Base-by-base conservation (phyloP, 2,113 vertebrate species). In the Ranitomeya imitator region DNA sequence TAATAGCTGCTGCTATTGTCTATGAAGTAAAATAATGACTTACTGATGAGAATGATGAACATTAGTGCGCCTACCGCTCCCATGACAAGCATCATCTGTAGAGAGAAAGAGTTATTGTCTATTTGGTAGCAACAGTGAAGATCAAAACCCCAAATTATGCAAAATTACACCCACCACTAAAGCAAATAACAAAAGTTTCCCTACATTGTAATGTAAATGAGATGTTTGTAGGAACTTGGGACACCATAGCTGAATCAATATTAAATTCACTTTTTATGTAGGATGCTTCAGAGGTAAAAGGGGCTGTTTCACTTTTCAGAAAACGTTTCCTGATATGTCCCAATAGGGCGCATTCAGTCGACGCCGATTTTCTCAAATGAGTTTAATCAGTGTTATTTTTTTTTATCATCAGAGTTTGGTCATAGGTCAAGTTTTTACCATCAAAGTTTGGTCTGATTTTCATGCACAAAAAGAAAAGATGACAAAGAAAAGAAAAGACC, bases 51-150 rank as follows among this genome's bases (percentile, higher is more conserved):
- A 90, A 94, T 90, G 88, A 95, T 93, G 90, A 95, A 91, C 91
- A 95, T 91, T 88, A 95, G 92, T 84, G 93, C 92, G 91, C 94
- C 94, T 89, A 94, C 93, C 91, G 94, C 93, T 91, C 94, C 94
- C 90, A 95, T 92, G 87, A 95, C 94, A 78, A 95, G 94, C 93
- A 94, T 94, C 94, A 87, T 87, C 86, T 87, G 77, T 26, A 52
- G 18, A 82, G 19, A 87, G 7, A 87, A 31, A 81, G 15, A 13
- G 11, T 18, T 10, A 83, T 67, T 67, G 37, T 69, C 65, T 26
- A 10, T 67, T 67, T 69, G 65, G 23, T 26, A 26, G 13, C 65
- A 23, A 57, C 55, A 57, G 55, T 11, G 12, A 65, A 65, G 19
- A 7, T 9, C 14, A 73, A 37, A 15, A 37, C 2, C 12, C 37